Conservation (phyloP, 2,113 vertebrate genomes). For the Felis chaus region DNA sequence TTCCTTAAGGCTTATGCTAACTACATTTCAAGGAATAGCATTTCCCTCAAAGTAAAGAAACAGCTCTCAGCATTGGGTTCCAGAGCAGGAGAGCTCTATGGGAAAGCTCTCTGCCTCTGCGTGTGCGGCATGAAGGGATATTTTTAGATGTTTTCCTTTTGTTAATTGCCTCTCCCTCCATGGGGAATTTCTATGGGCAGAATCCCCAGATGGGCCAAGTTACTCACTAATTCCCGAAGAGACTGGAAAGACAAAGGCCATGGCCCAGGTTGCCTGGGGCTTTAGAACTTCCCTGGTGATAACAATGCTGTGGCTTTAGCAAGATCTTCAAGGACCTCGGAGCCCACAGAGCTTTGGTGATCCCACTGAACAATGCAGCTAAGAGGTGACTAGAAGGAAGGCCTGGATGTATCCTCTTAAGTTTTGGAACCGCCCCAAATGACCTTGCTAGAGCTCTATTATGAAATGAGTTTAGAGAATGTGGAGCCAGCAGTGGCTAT, state of each 20-base stretch:
- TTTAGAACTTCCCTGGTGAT: background rate
- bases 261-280: background rate
- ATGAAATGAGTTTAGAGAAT: background rate
- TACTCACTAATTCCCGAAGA: slow-evolving; percentile 66
- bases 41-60: slow-evolving; percentile 44
- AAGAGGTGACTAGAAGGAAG: background rate
- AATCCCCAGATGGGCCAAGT: slow-evolving; percentile 63
- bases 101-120: slow-evolving; percentile 62
- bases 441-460: background rate
- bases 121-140: slow-evolving; percentile 50
- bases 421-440: background rate
- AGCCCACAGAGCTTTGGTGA: background rate
- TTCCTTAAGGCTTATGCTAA: background rate
- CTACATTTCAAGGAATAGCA: background rate
- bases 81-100: slow-evolving; percentile 18
- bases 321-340: background rate
- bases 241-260: background rate
- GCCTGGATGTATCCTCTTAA: background rate
- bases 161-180: slow-evolving; percentile 69
- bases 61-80: background rate
- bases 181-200: slow-evolving; percentile 66
- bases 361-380: background rate
- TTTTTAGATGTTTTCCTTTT: slow-evolving; percentile 80
- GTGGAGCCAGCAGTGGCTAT: background rate
- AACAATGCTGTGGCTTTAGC: background rate